phyloP scores from a whole-genome alignment of 2,113 vertebrate genomes.

The Oryzias melastigma region DNA sequence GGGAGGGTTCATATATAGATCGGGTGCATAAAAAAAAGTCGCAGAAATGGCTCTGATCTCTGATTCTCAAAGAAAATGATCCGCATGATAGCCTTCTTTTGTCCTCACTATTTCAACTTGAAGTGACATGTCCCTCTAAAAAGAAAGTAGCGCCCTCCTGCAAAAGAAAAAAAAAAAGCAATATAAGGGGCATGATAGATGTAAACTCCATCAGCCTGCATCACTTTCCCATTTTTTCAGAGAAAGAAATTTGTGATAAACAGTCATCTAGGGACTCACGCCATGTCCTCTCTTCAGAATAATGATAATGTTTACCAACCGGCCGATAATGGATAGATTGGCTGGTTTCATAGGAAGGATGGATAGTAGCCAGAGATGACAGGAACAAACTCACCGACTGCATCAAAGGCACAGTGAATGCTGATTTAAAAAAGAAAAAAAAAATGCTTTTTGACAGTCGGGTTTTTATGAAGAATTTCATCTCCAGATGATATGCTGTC shows the following conservation, averaged over 20 bases:
- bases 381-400: slow-evolving; percentile 27
- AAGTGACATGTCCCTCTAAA: slow-evolving; percentile 23
- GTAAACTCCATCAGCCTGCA: slow-evolving; percentile 13
- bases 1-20: slow-evolving; percentile 13
- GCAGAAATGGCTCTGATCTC: slow-evolving; percentile 53
- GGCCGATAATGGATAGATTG: slow-evolving; percentile 66
- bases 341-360: slow-evolving; percentile 42
- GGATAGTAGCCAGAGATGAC: slow-evolving; percentile 52
- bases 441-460: too few relatives aligned
- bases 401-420: slow-evolving; percentile 33
- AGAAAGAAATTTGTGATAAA: slow-evolving; percentile 27
- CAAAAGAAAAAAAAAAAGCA: slow-evolving; percentile 22
- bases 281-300: slow-evolving; percentile 42
- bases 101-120: slow-evolving; percentile 36
- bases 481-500: slow-evolving; percentile 6
- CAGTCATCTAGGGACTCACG: slow-evolving; percentile 30
- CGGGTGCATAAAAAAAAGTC: slow-evolving; percentile 31
- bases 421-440: background rate
- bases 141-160: slow-evolving; percentile 29
- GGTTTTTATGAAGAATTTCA: background rate
- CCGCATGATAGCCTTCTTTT: slow-evolving; percentile 37
- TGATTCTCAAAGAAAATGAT: slow-evolving; percentile 48
- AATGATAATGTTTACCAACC: too few relatives aligned
- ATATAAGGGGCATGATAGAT: slow-evolving; percentile 30
- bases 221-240: slow-evolving; percentile 35